Conservation (phyloP, 2,113 vertebrate species). For the Ptilorrhoa leucosticta region DNA sequence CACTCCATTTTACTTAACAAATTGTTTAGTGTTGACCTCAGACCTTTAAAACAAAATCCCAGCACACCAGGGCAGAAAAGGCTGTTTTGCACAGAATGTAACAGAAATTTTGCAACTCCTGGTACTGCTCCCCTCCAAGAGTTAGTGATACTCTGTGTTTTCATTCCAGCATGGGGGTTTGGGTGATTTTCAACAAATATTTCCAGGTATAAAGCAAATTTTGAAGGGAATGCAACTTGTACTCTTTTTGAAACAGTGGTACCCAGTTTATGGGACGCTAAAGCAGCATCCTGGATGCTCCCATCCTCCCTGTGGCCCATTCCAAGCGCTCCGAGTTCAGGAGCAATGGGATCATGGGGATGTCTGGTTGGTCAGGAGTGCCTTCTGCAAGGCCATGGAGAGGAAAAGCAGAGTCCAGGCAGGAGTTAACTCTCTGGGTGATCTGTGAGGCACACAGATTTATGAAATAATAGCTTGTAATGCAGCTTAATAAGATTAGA, state of each 20-base stretch:
- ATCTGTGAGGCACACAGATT: neutral
- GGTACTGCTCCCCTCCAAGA: neutral
- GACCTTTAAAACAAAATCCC: neutral
- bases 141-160: neutral
- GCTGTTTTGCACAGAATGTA: neutral
- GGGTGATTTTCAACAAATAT: neutral
- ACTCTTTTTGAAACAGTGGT: neutral
- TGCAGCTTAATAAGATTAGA: constrained; percentile 51
- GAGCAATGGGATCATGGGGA: accelerated
- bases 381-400: neutral
- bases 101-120: neutral
- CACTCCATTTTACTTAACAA: neutral
- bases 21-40: neutral
- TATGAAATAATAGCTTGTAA: constrained; percentile 45
- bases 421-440: constrained; percentile 31
- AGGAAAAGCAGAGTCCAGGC: neutral
- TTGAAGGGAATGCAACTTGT: neutral
- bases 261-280: neutral
- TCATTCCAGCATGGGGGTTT: neutral
- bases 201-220: accelerated
- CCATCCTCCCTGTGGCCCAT: neutral
- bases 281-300: neutral
- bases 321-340: neutral
- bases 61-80: neutral
- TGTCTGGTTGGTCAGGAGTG: neutral